phyloP scores from a whole-genome alignment of 2,888 invertebrate species.

The Caenorhabditis panamensis region DNA sequence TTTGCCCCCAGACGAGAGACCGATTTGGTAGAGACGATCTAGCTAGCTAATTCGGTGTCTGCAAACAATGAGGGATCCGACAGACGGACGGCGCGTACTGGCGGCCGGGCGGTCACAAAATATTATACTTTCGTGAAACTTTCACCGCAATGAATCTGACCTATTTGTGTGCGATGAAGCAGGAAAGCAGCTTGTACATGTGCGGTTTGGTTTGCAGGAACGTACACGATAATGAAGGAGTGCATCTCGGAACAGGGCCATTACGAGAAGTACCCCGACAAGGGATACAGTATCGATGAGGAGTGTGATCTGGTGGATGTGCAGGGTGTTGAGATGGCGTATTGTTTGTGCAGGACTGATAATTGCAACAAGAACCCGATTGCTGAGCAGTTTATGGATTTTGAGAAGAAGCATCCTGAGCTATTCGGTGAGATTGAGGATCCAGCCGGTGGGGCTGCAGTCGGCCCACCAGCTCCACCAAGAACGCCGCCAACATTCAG shows the following conservation, averaged over 20 bases:
- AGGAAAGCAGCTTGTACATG: not conserved
- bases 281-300: slow-evolving; percentile 73
- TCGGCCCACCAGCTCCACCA: slow-evolving; percentile 41
- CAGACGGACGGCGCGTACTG: slow-evolving; percentile 4
- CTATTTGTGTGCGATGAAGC: slow-evolving; percentile 16
- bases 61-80: slow-evolving; percentile 32
- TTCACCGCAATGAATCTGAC: slow-evolving; percentile 31
- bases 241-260: slow-evolving; percentile 78
- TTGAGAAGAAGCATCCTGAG: slow-evolving; percentile 76
- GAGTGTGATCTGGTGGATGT: slow-evolving; percentile 77
- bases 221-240: slow-evolving; percentile 79
- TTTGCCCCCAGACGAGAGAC: slow-evolving; percentile 20
- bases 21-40: slow-evolving; percentile 28
- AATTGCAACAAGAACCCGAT: slow-evolving; percentile 74
- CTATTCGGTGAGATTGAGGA: slow-evolving; percentile 67
- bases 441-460: not conserved
- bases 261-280: slow-evolving; percentile 73
- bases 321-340: slow-evolving; percentile 73
- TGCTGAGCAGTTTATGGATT: slow-evolving; percentile 76
- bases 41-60: slow-evolving; percentile 45
- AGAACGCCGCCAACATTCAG: slow-evolving; percentile 29
- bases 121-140: slow-evolving; percentile 61
- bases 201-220: slow-evolving; percentile 64
- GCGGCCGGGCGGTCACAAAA: slow-evolving; percentile 12
- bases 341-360: slow-evolving; percentile 71